These are phyloP conservation scores for Gobiocypris rarus DNA, from an alignment of 2,113 vertebrate species.

Conservation along the genomic window DNA sequence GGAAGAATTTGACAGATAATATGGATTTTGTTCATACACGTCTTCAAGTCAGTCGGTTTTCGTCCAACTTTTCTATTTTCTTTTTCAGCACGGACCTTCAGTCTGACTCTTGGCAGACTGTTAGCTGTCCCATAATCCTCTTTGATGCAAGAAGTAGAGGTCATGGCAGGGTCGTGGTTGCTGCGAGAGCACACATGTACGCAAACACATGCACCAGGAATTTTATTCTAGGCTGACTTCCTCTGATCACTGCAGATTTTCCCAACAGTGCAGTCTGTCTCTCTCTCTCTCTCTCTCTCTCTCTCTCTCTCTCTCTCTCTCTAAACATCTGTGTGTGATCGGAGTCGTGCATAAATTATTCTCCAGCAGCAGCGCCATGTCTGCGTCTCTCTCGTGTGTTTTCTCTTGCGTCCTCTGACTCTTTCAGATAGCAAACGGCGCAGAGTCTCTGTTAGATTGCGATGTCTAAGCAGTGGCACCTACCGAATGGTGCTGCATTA, in stretches of 20 bases:
- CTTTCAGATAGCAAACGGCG: background rate
- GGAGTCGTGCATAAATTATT: slow-evolving; percentile 63
- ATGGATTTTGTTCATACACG: background rate
- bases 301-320: slow-evolving; percentile 41
- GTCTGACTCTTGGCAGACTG: slow-evolving; percentile 54
- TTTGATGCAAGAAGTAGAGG: slow-evolving; percentile 72
- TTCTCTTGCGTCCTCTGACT: slow-evolving; percentile 29
- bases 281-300: background rate
- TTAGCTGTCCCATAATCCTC: slow-evolving; percentile 63
- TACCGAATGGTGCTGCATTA: slow-evolving; percentile 7
- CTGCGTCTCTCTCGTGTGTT: slow-evolving; percentile 37
- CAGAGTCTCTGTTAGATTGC: background rate
- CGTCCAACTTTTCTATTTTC: background rate
- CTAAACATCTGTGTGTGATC: slow-evolving; percentile 66
- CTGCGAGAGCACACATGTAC: slow-evolving; percentile 48
- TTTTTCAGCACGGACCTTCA: slow-evolving; percentile 39
- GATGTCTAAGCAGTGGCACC: background rate
- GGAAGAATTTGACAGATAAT: slow-evolving; percentile 13
- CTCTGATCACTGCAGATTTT: slow-evolving; percentile 59
- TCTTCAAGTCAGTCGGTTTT: background rate
- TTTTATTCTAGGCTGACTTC: slow-evolving; percentile 50
- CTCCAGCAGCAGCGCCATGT: slow-evolving; percentile 53
- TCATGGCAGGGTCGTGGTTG: slow-evolving; percentile 72
- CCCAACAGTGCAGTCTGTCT: slow-evolving; percentile 25
- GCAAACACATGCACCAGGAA: slow-evolving; percentile 56